phyloP scores from a whole-genome alignment of 1,140 invertebrate species.

The Harlomillsia oculata region DNA sequence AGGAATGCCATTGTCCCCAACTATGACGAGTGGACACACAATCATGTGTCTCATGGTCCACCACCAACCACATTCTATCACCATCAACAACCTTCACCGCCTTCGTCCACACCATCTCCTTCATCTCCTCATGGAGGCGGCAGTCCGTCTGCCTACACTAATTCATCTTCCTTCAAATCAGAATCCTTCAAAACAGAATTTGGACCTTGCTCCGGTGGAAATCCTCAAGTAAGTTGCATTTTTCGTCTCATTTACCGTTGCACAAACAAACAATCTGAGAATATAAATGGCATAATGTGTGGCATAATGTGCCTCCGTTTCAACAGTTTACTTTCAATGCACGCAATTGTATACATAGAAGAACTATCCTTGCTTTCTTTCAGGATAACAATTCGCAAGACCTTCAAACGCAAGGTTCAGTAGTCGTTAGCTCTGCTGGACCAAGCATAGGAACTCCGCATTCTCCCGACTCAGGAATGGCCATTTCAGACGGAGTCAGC shows the following conservation, averaged over 20 bases:
- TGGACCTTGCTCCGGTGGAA: slow-evolving; percentile 33
- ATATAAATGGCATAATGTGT: slow-evolving; percentile 21
- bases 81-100: slow-evolving; percentile 32
- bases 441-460: slow-evolving; percentile 26
- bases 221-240: slow-evolving; percentile 27
- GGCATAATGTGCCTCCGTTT: too few relatives aligned
- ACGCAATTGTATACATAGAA: background rate
- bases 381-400: slow-evolving; percentile 33
- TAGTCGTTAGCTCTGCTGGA: slow-evolving; percentile 30
- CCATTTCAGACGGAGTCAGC: slow-evolving; percentile 34
- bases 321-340: too few relatives aligned
- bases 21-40: slow-evolving; percentile 32
- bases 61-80: slow-evolving; percentile 24
- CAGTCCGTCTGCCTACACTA: slow-evolving; percentile 24
- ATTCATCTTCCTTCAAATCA: background rate
- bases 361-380: slow-evolving; percentile 1
- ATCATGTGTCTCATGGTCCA: slow-evolving; percentile 7
- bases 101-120: slow-evolving; percentile 31
- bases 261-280: too few relatives aligned
- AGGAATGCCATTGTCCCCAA: slow-evolving; percentile 14
- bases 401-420: slow-evolving; percentile 25
- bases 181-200: slow-evolving; percentile 34
- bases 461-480: slow-evolving; percentile 36
- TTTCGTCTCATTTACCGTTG: background rate
- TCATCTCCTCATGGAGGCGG: slow-evolving; percentile 22